Conservation (phyloP, 2,888 invertebrate species). For the Apoda limacodes region DNA sequence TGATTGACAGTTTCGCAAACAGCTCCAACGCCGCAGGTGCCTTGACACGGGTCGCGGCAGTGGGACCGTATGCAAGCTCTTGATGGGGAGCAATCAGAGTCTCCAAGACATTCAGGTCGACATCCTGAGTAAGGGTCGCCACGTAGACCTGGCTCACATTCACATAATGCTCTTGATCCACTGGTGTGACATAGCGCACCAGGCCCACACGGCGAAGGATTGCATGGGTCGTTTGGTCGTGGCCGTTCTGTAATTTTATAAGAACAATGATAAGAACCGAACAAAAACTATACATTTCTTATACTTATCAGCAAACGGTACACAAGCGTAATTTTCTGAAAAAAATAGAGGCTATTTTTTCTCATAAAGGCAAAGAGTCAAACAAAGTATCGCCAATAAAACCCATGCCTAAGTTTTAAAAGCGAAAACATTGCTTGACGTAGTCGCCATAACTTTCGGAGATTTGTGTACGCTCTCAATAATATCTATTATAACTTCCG, state of each 20-base stretch:
- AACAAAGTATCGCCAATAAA: constrained; percentile 56
- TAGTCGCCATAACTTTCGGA: constrained; percentile 21
- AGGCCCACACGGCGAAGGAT: constrained; percentile 84
- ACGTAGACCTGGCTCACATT: constrained; percentile 77
- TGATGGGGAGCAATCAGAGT: constrained; percentile 87
- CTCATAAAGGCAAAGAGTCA: constrained; percentile 25
- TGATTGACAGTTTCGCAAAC: constrained; percentile 80
- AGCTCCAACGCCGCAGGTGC: constrained; percentile 86
- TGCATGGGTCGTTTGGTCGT: constrained; percentile 80
- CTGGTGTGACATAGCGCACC: constrained; percentile 84
- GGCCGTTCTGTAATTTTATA: constrained; percentile 42
- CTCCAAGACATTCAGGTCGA: constrained; percentile 87
- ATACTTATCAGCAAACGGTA: too few relatives aligned
- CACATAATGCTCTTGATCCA: constrained; percentile 78
- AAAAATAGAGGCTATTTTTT: too few relatives aligned
- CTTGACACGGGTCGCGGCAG: constrained; percentile 86
- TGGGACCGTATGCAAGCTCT: constrained; percentile 85
- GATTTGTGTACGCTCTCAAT: constrained; percentile 5
- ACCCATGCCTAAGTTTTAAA: constrained; percentile 69
- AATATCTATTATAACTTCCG: constrained; percentile 1
- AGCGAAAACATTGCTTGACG: constrained; percentile 46
- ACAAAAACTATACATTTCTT: too few relatives aligned
- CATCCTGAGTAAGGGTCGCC: constrained; percentile 83
- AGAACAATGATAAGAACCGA: too few relatives aligned
- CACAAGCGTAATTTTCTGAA: too few relatives aligned